Conservation (phyloP, 1,140 invertebrate species). For the Acromyrmex echinatior region DNA sequence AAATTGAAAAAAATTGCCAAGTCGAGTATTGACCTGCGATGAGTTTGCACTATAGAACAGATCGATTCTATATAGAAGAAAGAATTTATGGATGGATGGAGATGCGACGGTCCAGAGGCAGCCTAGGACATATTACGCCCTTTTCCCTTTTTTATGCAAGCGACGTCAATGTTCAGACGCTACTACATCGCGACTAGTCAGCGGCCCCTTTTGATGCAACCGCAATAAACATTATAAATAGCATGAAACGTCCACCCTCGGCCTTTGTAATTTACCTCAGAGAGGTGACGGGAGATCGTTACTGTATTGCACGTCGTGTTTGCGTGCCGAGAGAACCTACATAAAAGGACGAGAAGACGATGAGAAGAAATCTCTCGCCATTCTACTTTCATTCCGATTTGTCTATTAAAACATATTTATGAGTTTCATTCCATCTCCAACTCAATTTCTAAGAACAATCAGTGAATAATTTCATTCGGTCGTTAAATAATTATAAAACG, state of each 20-base stretch:
- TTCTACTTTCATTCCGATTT: neutral
- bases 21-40: neutral
- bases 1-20: slow-evolving; percentile 11
- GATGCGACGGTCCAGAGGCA: neutral
- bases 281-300: slow-evolving; percentile 23
- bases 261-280: slow-evolving; percentile 73
- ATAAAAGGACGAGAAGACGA: neutral
- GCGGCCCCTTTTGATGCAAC: slow-evolving; percentile 48
- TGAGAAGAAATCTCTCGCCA: neutral
- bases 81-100: slow-evolving; percentile 36
- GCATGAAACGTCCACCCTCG: slow-evolving; percentile 72
- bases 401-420: neutral
- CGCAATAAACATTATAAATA: slow-evolving; percentile 76
- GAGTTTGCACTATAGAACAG: slow-evolving; percentile 1
- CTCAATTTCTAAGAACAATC: neutral
- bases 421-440: neutral
- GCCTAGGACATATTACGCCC: neutral
- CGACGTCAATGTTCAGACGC: slow-evolving; percentile 61
- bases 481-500: neutral
- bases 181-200: slow-evolving; percentile 35
- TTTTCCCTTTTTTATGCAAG: slow-evolving; percentile 30
- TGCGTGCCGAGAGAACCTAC: neutral
- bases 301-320: slow-evolving; percentile 19
- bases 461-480: neutral
- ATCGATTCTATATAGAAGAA: slow-evolving; percentile 10